These are phyloP conservation scores for Melieria omissa DNA, from an alignment of 2,888 invertebrate species.

Conservation along the genomic window DNA sequence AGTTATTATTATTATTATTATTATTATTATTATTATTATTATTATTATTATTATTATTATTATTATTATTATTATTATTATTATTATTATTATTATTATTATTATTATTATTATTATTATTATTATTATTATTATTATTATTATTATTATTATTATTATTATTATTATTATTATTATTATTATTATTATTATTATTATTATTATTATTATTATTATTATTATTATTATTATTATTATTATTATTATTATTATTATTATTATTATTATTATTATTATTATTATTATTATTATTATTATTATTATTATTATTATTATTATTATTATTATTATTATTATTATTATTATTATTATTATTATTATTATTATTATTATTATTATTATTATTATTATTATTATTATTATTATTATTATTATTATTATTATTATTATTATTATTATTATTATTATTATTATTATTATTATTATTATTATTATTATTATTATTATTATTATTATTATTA, in stretches of 20 bases:
- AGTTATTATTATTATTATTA: constrained; percentile 1
- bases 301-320: constrained; percentile 4
- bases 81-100: constrained; percentile 4
- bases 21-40: constrained; percentile 4
- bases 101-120: constrained; percentile 4
- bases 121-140: constrained; percentile 4
- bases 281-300: constrained; percentile 4
- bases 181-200: constrained; percentile 4
- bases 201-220: constrained; percentile 4
- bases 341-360: constrained; percentile 4
- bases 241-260: constrained; percentile 4
- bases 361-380: constrained; percentile 4
- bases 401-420: constrained; percentile 4
- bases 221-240: constrained; percentile 4
- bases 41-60: constrained; percentile 4
- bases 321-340: constrained; percentile 4
- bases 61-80: constrained; percentile 4
- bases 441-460: constrained; percentile 4
- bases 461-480: constrained; percentile 4
- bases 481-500: constrained; percentile 4
- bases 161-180: constrained; percentile 4
- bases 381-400: constrained; percentile 4
- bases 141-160: constrained; percentile 4
- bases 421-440: constrained; percentile 4
- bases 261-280: constrained; percentile 4